These are phyloP conservation scores for Orthonychiurus folsomi DNA, from an alignment of 2,888 invertebrate genomes.

Conservation along the genomic window DNA sequence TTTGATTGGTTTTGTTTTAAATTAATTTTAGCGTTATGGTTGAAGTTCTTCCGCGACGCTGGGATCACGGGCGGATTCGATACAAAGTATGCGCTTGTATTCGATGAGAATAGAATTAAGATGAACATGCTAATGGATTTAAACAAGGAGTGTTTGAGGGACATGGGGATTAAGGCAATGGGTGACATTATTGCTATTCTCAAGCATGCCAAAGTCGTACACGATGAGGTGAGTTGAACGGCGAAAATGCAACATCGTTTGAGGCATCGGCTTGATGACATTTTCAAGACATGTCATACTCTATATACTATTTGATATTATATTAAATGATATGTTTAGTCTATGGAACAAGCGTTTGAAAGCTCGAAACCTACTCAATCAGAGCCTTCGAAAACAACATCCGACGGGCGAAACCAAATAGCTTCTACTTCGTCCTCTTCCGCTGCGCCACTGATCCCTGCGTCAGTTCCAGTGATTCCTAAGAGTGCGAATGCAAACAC, in stretches of 20 bases:
- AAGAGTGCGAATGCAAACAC: not conserved
- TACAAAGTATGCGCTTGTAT: slow-evolving; percentile 74
- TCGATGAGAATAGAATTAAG: slow-evolving; percentile 76
- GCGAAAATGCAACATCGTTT: too few relatives aligned
- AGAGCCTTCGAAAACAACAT: not conserved
- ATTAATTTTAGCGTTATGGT: slow-evolving; percentile 59
- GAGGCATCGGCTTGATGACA: too few relatives aligned
- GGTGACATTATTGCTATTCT: slow-evolving; percentile 50
- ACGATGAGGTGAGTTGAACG: slow-evolving; percentile 48
- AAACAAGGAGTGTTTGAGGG: slow-evolving; percentile 74
- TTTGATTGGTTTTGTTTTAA: not conserved
- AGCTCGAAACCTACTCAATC: not conserved
- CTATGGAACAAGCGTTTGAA: not conserved
- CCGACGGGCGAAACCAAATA: too few relatives aligned
- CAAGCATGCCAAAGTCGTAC: slow-evolving; percentile 53
- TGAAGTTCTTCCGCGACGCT: slow-evolving; percentile 74
- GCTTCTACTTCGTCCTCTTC: too few relatives aligned
- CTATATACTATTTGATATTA: not conserved
- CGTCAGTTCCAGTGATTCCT: not conserved
- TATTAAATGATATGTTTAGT: too few relatives aligned
- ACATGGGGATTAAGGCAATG: slow-evolving; percentile 67
- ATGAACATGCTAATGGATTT: slow-evolving; percentile 76
- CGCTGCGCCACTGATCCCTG: not conserved
- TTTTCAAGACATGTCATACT: not conserved
- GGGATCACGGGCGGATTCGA: slow-evolving; percentile 71